Percentiles rank a stretch among this genome's conserved stretches.
These are phyloP conservation scores for Synanthedon vespiformis DNA, from an alignment of 2,888 invertebrate species.

Conservation along the genomic window DNA sequence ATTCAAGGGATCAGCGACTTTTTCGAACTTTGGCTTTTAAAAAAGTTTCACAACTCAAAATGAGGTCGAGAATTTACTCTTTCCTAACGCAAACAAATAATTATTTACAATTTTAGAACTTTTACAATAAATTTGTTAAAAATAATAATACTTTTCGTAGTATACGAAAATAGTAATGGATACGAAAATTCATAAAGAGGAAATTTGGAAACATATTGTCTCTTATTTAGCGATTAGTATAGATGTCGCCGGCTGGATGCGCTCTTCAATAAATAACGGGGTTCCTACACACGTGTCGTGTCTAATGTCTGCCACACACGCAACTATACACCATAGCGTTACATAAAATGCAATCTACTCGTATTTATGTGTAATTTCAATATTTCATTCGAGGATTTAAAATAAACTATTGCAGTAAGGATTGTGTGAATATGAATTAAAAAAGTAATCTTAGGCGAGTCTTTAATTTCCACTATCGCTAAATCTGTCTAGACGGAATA, in stretches of 20 bases:
- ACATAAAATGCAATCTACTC: too few relatives aligned
- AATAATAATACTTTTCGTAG: not conserved
- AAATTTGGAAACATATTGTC: not conserved
- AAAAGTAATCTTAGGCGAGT: too few relatives aligned
- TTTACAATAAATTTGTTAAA: not conserved
- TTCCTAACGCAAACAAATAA: not conserved
- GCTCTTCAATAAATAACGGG: slow-evolving; percentile 58
- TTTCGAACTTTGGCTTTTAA: not conserved
- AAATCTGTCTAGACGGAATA: too few relatives aligned
- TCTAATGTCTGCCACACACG: slow-evolving; percentile 55
- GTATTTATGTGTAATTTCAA: too few relatives aligned
- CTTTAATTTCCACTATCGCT: too few relatives aligned
- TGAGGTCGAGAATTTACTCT: not conserved
- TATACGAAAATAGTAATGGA: too few relatives aligned
- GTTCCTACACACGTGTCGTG: slow-evolving; percentile 23
- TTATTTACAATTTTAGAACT: not conserved
- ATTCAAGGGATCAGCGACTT: not conserved
- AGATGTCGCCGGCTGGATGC: slow-evolving; percentile 18
- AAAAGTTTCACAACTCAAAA: not conserved
- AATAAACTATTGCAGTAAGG: too few relatives aligned
- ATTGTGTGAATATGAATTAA: too few relatives aligned
- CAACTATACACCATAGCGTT: slow-evolving; percentile 31
- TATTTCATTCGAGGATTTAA: too few relatives aligned
- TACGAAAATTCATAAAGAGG: not conserved
- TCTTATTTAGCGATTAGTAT: not conserved